Conservation (phyloP, 1,140 invertebrate species). For the Scylla paramamosain region DNA sequence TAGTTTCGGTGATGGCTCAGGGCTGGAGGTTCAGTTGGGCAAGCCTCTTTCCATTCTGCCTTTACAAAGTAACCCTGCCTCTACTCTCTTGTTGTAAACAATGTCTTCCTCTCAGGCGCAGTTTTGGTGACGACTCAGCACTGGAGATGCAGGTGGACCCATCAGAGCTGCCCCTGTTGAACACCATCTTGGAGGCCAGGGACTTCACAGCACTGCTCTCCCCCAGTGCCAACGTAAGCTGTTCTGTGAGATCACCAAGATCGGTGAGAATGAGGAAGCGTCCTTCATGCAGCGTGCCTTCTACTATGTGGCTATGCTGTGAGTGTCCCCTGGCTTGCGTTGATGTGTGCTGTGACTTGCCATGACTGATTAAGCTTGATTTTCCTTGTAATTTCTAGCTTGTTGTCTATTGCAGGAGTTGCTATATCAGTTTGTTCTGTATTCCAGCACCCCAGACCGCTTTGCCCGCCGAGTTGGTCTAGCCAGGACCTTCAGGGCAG, state of each 20-base stretch:
- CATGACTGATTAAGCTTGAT: neutral
- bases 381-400: neutral
- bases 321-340: slow-evolving; percentile 30
- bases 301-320: slow-evolving; percentile 74
- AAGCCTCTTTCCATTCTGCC: no score
- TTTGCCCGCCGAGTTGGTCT: slow-evolving; percentile 55
- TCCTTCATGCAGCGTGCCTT: slow-evolving; percentile 73
- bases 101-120: slow-evolving; percentile 39
- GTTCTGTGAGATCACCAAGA: slow-evolving; percentile 74
- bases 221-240: slow-evolving; percentile 72
- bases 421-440: no score
- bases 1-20: no score
- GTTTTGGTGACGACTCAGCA: slow-evolving; percentile 43
- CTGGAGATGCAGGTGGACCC: slow-evolving; percentile 51
- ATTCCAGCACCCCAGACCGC: slow-evolving; percentile 66
- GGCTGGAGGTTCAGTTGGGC: no score
- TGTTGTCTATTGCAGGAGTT: neutral
- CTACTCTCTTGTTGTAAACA: no score
- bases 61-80: no score
- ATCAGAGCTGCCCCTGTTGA: slow-evolving; percentile 66
- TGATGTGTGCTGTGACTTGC: neutral
- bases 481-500: slow-evolving; percentile 62
- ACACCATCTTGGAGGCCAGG: slow-evolving; percentile 63
- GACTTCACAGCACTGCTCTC: slow-evolving; percentile 64
- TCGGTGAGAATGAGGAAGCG: slow-evolving; percentile 65